Percentiles rank a stretch among this genome's conserved stretches.
Conservation (phyloP, 2,888 invertebrate species). For the Ceraclea dissimilis region DNA sequence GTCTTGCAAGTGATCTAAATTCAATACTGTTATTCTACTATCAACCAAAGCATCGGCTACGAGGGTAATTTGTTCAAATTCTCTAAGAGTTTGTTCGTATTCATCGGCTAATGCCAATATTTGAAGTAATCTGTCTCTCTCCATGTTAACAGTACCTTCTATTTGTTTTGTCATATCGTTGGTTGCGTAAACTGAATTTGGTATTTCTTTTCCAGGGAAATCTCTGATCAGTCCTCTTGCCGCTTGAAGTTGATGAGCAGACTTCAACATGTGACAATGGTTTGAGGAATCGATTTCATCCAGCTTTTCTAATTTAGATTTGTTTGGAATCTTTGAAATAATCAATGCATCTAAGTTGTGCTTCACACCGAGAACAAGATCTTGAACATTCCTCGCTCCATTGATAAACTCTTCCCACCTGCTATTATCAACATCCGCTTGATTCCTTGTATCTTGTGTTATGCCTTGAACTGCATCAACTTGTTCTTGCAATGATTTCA, state of each 20-base stretch:
- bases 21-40: conserved; percentile 66
- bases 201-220: conserved; percentile 63
- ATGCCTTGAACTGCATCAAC: conserved; percentile 62
- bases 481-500: conserved; percentile 57
- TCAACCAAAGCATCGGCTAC: conserved; percentile 76
- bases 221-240: conserved; percentile 58
- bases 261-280: conserved; percentile 51
- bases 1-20: conserved; percentile 74
- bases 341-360: conserved; percentile 49
- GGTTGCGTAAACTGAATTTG: conserved; percentile 56
- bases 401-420: conserved; percentile 67
- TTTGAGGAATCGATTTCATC: conserved; percentile 65
- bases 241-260: conserved; percentile 53
- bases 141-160: conserved; percentile 60
- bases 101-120: conserved; percentile 72
- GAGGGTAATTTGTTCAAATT: conserved; percentile 78
- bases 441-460: conserved; percentile 50
- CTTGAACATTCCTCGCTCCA: conserved; percentile 51
- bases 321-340: conserved; percentile 57
- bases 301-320: conserved; percentile 58
- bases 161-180: conserved; percentile 62
- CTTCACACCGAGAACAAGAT: conserved; percentile 44
- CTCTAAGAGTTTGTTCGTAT: conserved; percentile 80
- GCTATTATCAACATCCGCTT: conserved; percentile 32
- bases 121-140: conserved; percentile 71